These are phyloP conservation scores for Hemithea aestivaria DNA, from an alignment of 2,888 invertebrate genomes.

Conservation along the genomic window DNA sequence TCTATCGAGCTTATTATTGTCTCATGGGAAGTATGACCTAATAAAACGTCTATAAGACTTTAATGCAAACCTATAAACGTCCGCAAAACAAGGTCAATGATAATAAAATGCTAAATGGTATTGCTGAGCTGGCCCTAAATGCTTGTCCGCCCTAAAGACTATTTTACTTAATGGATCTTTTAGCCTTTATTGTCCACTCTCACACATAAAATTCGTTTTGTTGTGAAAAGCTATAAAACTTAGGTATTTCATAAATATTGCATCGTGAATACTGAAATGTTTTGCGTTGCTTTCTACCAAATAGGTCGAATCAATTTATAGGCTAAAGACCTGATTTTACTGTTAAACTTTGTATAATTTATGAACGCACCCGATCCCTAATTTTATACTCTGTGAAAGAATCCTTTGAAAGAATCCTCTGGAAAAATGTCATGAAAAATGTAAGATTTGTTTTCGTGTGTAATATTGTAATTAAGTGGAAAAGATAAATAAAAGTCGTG, in stretches of 20 bases:
- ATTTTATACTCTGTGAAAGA: no score
- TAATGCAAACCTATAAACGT: constrained; percentile 35
- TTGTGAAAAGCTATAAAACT: no score
- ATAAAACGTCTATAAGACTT: constrained; percentile 31
- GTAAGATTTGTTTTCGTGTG: no score
- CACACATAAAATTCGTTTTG: no score
- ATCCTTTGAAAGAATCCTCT: no score
- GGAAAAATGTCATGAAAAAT: no score
- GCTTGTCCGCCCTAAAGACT: constrained; percentile 25
- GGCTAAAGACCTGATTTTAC: constrained; percentile 20
- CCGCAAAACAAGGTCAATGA: constrained; percentile 33
- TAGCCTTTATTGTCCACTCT: constrained; percentile 15
- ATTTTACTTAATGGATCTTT: constrained; percentile 22
- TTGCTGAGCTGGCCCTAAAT: constrained; percentile 25
- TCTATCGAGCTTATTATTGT: no score
- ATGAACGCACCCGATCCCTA: no score
- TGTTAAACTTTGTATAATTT: no score
- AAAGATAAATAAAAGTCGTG: no score
- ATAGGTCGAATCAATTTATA: constrained; percentile 18
- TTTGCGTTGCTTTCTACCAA: not conserved
- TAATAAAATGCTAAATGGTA: constrained; percentile 31
- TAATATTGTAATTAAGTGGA: no score
- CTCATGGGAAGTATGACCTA: constrained; percentile 20
- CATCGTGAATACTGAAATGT: not conserved
- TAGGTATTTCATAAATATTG: not conserved